A percentile compares a stretch with the other conserved stretches of the same genome.
Evolutionary conservation across 2,888 invertebrate species (phyloP).

Genomic region (Eueremaeus valkanovi): DNA sequence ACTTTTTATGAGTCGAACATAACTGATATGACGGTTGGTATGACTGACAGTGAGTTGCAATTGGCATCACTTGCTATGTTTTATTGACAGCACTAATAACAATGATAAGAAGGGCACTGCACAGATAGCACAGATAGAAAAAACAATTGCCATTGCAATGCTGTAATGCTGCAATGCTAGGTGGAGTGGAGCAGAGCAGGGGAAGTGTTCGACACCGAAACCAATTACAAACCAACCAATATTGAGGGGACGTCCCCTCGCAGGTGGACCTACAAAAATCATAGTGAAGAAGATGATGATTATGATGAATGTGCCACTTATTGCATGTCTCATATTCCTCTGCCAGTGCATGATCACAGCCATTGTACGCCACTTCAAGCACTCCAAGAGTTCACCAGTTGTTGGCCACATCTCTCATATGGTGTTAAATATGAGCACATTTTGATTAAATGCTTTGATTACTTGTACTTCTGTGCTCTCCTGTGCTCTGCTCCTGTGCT

Average conservation of each 20-base stretch:
- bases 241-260: constrained; percentile 28
- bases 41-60: constrained; percentile 1
- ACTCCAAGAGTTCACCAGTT: no score
- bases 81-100: constrained; percentile 27
- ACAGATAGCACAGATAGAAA: not conserved
- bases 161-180: no score
- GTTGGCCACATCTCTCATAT: not conserved
- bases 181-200: constrained; percentile 23
- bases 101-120: constrained; percentile 1
- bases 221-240: constrained; percentile 33
- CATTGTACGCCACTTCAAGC: not conserved
- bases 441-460: not conserved
- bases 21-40: not conserved
- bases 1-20: not conserved
- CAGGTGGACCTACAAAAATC: constrained; percentile 31
- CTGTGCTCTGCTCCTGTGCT: no score
- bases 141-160: constrained; percentile 20
- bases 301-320: constrained; percentile 18
- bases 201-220: constrained; percentile 27
- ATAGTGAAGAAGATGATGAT: constrained; percentile 23
- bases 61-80: not conserved
- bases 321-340: constrained; percentile 2
- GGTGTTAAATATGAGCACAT: not conserved
- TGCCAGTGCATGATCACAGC: not conserved
- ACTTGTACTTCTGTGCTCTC: not conserved